Evolutionary conservation across 1,140 invertebrate genomes (phyloP).

Genomic region (Brachionus rubens): DNA sequence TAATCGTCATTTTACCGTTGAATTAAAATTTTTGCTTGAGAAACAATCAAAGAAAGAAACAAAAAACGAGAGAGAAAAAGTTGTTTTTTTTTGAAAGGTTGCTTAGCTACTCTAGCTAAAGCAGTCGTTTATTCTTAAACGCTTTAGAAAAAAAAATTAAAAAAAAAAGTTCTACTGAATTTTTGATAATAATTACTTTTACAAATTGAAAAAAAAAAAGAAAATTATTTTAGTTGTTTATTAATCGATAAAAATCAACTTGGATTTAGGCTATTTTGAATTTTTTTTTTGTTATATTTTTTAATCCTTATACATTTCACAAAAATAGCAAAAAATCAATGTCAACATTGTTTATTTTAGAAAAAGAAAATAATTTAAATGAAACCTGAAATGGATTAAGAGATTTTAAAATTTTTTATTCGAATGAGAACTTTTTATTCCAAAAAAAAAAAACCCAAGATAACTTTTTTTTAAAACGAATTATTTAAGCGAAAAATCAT

Average conservation of each 20-base stretch:
- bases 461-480: too few species aligned
- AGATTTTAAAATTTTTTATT: too few species aligned
- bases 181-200: slow-evolving; percentile 32
- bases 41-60: background rate
- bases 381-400: background rate
- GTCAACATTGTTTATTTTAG: slow-evolving; percentile 7
- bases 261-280: slow-evolving; percentile 1
- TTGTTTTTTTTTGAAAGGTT: slow-evolving; percentile 25
- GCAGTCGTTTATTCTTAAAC: slow-evolving; percentile 17
- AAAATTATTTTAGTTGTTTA: background rate
- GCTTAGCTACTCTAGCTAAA: slow-evolving; percentile 38
- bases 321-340: background rate
- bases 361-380: background rate
- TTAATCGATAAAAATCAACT: slow-evolving; percentile 19
- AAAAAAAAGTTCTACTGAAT: background rate
- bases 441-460: too few species aligned
- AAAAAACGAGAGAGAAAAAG: background rate
- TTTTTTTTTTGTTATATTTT: background rate
- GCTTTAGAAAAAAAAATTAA: background rate
- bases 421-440: too few species aligned
- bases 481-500: background rate
- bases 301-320: background rate
- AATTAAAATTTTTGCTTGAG: background rate
- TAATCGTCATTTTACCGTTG: slow-evolving; percentile 29
- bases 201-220: background rate